Evolutionary conservation across 2,888 invertebrate genomes (phyloP), one percentile per base, ranked within the genome.

Genomic region (Philereme vetulata): DNA sequence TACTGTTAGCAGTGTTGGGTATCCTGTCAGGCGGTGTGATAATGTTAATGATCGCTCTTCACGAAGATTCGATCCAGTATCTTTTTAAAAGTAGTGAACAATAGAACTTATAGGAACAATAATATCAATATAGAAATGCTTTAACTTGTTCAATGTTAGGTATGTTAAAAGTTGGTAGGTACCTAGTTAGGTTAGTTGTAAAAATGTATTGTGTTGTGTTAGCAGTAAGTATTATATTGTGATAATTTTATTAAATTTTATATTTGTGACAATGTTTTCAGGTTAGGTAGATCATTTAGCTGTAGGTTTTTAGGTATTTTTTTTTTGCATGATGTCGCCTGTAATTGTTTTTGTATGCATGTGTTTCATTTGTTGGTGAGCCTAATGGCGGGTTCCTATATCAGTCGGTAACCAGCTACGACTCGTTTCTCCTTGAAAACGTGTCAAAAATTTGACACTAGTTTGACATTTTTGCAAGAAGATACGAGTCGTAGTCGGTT

Each of bases 1-100:
- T 95, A 64, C 65, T 95, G 10, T 86, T 96, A 55, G 95, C 96
- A 71, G 85, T 95, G 32, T 68, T 93, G 6, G 96, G 96, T 9
- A 94, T 96, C 68, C 77, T 94, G 32, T 74, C 93, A 2, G 96
- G 96, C 1, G 95, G 95, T 46, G 82, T 93, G 38, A 95, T 96
- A 64, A 96, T 96, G 96, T 83, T 96, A 56, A 73, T 94, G 60
- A 96, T 96, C 68, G 96, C 96, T 2, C 80, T 96, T 4, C 94
- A 95, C 74, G 96, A 96, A 84, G 93, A 94, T 74, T 88, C 90
- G 7, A 91, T 91, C 72, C 90, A 92, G 72, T 91, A 90, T 78
- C 81, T 92, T 64, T 92, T 92, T 78, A 88, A 87, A 80, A 91
- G 76, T 76, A 64, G 57, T 54, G 54, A 61, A 61, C 46, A 62